Evolutionary conservation across 2,888 invertebrate genomes (phyloP).

Genomic region (Orchesellides sinensis): DNA sequence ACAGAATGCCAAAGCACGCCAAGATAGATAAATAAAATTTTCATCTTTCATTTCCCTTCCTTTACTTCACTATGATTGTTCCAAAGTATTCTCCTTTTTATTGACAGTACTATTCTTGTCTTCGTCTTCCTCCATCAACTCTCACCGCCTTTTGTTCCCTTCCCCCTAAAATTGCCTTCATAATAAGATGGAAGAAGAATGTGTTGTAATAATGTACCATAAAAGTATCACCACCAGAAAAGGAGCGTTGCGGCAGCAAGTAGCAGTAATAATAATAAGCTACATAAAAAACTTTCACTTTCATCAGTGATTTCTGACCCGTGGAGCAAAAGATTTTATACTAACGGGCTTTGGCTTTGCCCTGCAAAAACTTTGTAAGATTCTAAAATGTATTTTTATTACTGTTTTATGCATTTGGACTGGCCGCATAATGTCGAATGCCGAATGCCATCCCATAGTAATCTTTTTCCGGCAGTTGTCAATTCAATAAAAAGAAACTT

Average conservation of each 20-base stretch:
- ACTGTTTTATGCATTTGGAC: no score
- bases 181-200: background rate
- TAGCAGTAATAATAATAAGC: background rate
- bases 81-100: conserved; percentile 7
- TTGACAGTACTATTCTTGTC: conserved; percentile 12
- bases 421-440: no score
- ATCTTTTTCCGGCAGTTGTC: no score
- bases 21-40: background rate
- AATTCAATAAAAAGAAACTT: background rate
- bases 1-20: background rate
- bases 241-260: background rate
- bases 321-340: no score
- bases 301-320: conserved; percentile 20
- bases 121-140: background rate
- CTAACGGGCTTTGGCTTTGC: no score
- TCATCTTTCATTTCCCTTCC: background rate
- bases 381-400: no score
- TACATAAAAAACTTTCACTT: background rate
- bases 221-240: conserved; percentile 9
- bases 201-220: background rate
- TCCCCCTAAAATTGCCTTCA: background rate
- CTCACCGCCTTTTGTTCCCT: conserved; percentile 1
- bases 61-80: background rate
- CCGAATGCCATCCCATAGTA: no score
- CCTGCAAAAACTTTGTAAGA: no score